Conservation (phyloP, 1,140 invertebrate genomes). For the Bombus vancouverensis region DNA sequence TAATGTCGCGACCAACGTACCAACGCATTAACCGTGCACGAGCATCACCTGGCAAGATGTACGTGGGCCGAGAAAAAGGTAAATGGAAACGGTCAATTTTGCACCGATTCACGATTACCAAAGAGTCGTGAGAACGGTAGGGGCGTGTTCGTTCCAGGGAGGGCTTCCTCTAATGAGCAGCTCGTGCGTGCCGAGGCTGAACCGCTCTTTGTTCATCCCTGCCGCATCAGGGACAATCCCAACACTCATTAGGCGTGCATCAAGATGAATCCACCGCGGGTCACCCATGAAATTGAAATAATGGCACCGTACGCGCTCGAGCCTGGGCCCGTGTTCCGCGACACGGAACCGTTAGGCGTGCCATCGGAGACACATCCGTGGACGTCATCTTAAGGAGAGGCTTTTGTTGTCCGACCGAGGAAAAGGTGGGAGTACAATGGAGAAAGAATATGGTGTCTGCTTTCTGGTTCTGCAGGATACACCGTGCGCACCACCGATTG, state of each 20-base stretch:
- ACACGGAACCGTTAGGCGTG: conserved; percentile 48
- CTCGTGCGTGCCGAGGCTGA: conserved; percentile 53
- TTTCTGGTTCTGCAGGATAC: background rate
- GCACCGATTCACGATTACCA: conserved; percentile 53
- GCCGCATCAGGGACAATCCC: conserved; percentile 55
- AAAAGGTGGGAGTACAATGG: conserved; percentile 28
- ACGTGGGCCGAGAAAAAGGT: conserved; percentile 7
- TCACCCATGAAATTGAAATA: conserved; percentile 72
- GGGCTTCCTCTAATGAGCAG: conserved; percentile 52
- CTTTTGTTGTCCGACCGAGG: conserved; percentile 15
- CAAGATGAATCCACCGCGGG: conserved; percentile 58
- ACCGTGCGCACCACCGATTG: background rate
- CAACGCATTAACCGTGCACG: background rate
- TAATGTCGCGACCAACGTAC: background rate
- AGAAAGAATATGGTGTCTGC: background rate
- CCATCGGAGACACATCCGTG: conserved; percentile 38
- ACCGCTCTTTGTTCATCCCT: conserved; percentile 46
- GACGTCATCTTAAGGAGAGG: conserved; percentile 31
- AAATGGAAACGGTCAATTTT: conserved; percentile 54
- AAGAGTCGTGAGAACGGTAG: conserved; percentile 49
- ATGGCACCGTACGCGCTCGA: conserved; percentile 46
- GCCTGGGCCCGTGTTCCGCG: conserved; percentile 23
- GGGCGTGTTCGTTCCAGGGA: conserved; percentile 41
- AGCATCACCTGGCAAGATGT: background rate
- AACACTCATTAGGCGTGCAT: conserved; percentile 63